phyloP scores from a whole-genome alignment of 2,888 invertebrate species.

The Mycalesis mineus region DNA sequence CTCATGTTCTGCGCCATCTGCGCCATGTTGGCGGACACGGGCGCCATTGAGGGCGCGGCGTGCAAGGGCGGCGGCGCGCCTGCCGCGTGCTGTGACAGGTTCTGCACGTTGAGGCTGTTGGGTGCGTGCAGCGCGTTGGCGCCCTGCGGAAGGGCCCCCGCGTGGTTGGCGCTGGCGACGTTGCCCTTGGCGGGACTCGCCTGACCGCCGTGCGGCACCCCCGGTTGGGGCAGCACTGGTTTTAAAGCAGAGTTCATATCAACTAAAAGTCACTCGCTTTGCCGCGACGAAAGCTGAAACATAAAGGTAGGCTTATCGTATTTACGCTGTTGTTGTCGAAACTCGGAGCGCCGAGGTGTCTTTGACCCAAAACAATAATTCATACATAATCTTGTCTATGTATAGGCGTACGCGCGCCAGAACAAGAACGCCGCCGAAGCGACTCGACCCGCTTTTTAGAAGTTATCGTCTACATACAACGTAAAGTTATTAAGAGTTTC shows the following conservation, averaged over 20 bases:
- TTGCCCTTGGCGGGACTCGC: constrained; percentile 68
- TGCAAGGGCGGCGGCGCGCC: constrained; percentile 54
- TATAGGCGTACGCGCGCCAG: constrained; percentile 63
- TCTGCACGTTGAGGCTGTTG: constrained; percentile 62
- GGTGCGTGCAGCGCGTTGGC: constrained; percentile 60
- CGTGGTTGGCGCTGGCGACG: constrained; percentile 64
- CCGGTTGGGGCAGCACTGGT: constrained; percentile 76
- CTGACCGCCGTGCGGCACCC: constrained; percentile 65
- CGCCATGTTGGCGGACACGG: constrained; percentile 73
- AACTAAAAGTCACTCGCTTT: constrained; percentile 44
- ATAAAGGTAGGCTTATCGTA: constrained; percentile 45
- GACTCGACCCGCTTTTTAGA: constrained; percentile 44
- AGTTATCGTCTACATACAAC: constrained; percentile 31
- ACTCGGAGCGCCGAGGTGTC: constrained; percentile 60
- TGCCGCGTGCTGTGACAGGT: constrained; percentile 57
- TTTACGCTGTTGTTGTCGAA: constrained; percentile 53
- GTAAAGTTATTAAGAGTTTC: constrained; percentile 39
- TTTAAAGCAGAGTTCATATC: constrained; percentile 81
- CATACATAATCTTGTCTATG: constrained; percentile 55
- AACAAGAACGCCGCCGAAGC: constrained; percentile 61
- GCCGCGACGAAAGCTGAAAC: constrained; percentile 57
- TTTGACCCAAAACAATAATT: constrained; percentile 75
- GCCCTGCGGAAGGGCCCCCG: constrained; percentile 62
- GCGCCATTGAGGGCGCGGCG: constrained; percentile 70
- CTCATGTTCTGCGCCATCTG: constrained; percentile 76